These are phyloP conservation scores for Austrolebias charrua DNA, from an alignment of 2,797 vertebrate genomes.

Conservation along the genomic window DNA sequence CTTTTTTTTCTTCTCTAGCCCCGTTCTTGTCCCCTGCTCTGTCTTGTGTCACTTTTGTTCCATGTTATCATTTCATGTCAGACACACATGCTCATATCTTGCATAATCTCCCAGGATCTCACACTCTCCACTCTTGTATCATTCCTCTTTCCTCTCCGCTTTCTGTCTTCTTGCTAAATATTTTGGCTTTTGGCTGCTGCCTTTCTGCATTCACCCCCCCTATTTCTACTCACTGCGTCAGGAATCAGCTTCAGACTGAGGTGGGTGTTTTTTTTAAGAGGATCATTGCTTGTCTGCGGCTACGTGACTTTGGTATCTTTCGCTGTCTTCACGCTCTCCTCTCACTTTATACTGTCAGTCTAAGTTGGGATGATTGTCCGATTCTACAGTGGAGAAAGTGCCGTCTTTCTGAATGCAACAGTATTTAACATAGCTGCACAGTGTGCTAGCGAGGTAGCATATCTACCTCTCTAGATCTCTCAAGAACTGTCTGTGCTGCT, in stretches of 20 bases:
- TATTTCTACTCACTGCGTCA: slow-evolving; percentile 69
- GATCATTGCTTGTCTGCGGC: slow-evolving; percentile 53
- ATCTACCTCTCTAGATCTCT: slow-evolving; percentile 44
- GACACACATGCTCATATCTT: slow-evolving; percentile 50
- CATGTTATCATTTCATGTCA: slow-evolving; percentile 44
- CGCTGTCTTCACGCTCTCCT: slow-evolving; percentile 24
- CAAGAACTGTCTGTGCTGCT: slow-evolving; percentile 35
- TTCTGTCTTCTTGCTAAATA: slow-evolving; percentile 36
- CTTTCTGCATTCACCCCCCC: slow-evolving; percentile 57
- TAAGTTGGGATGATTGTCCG: slow-evolving; percentile 48
- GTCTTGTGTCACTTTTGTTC: slow-evolving; percentile 48
- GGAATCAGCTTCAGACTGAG: slow-evolving; percentile 75
- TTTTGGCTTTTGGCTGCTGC: slow-evolving; percentile 58
- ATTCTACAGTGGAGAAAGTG: slow-evolving; percentile 30
- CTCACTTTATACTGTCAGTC: slow-evolving; percentile 47
- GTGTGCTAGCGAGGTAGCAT: slow-evolving; percentile 42
- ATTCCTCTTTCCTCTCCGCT: slow-evolving; percentile 32
- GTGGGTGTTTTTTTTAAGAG: slow-evolving; percentile 68
- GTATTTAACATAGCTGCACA: slow-evolving; percentile 44
- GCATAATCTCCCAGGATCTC: slow-evolving; percentile 47
- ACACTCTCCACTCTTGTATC: slow-evolving; percentile 44
- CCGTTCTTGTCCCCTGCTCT: slow-evolving; percentile 30
- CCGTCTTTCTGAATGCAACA: slow-evolving; percentile 34
- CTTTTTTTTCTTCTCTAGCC: slow-evolving; percentile 17
- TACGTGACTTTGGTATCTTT: slow-evolving; percentile 48